Percentiles rank a stretch among this genome's conserved stretches.
These are phyloP conservation scores for Lerista edwardsae DNA, from an alignment of 2,797 vertebrate species.

Conservation along the genomic window DNA sequence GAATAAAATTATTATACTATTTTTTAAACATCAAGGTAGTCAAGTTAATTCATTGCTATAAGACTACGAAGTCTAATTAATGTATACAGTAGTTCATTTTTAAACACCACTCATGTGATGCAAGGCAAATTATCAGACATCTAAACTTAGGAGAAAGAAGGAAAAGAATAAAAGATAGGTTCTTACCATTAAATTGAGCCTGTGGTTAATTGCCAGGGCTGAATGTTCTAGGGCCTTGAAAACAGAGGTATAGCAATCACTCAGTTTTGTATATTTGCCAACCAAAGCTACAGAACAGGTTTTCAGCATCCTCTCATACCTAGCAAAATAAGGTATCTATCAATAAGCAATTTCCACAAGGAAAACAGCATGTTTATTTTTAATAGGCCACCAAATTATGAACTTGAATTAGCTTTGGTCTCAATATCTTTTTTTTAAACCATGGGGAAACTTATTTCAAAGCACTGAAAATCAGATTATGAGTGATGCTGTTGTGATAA, in stretches of 20 bases:
- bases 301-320: conserved; percentile 79
- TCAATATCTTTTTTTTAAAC: neutral
- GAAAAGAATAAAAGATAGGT: conserved; percentile 39
- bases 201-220: conserved; percentile 81
- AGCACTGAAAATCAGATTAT: neutral
- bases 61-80: conserved; percentile 41
- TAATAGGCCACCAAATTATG: conserved; percentile 7
- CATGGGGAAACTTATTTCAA: neutral
- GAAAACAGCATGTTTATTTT: neutral
- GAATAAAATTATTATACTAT: conserved; percentile 2
- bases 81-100: conserved; percentile 33
- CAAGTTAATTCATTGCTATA: conserved; percentile 16
- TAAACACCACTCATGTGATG: neutral
- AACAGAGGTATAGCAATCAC: conserved; percentile 82
- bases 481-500: neutral
- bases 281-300: conserved; percentile 82
- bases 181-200: conserved; percentile 82
- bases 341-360: conserved; percentile 25
- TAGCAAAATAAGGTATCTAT: conserved; percentile 57
- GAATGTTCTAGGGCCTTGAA: conserved; percentile 84
- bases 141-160: conserved; percentile 15
- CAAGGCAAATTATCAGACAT: conserved; percentile 4
- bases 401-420: neutral
- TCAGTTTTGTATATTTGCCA: conserved; percentile 83
- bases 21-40: neutral